Conservation (phyloP, 2,888 invertebrate species). For the Atrina japonica region DNA sequence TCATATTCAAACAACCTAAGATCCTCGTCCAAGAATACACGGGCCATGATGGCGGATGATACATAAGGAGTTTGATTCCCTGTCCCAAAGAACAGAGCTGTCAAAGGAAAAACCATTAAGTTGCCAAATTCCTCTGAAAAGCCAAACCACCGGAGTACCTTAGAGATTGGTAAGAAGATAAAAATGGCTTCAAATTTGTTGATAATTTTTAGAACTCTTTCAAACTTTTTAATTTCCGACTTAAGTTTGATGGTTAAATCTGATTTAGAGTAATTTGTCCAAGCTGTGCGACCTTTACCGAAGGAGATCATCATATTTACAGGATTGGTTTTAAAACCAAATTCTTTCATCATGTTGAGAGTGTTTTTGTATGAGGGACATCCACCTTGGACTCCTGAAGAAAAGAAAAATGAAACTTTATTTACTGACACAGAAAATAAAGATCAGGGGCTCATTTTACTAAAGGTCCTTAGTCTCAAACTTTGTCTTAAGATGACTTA, state of each 20-base stretch:
- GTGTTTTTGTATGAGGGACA: constrained; percentile 69
- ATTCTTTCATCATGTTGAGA: constrained; percentile 62
- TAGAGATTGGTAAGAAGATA: constrained; percentile 67
- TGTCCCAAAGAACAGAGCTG: constrained; percentile 73
- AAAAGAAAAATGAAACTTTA: no score
- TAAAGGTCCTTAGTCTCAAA: no score
- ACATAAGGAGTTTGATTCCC: constrained; percentile 72
- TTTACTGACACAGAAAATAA: no score
- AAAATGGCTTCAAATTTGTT: constrained; percentile 66
- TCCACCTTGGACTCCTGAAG: constrained; percentile 67
- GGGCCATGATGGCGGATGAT: constrained; percentile 69
- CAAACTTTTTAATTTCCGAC: constrained; percentile 66
- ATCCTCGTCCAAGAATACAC: constrained; percentile 71
- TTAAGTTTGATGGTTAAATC: constrained; percentile 58
- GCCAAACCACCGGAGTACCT: constrained; percentile 63
- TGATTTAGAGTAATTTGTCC: constrained; percentile 69
- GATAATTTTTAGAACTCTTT: constrained; percentile 59
- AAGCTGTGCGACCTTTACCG: constrained; percentile 65
- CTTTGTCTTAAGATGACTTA: no score
- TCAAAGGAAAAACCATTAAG: constrained; percentile 70
- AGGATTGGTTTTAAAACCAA: constrained; percentile 62
- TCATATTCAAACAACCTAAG: constrained; percentile 71
- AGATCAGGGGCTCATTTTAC: not conserved
- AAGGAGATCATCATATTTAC: constrained; percentile 72
- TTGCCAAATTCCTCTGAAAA: constrained; percentile 71